Percentiles rank a stretch among this genome's conserved stretches.
Conservation (phyloP, 2,113 vertebrate genomes). For the Odontophorus gujanensis region DNA sequence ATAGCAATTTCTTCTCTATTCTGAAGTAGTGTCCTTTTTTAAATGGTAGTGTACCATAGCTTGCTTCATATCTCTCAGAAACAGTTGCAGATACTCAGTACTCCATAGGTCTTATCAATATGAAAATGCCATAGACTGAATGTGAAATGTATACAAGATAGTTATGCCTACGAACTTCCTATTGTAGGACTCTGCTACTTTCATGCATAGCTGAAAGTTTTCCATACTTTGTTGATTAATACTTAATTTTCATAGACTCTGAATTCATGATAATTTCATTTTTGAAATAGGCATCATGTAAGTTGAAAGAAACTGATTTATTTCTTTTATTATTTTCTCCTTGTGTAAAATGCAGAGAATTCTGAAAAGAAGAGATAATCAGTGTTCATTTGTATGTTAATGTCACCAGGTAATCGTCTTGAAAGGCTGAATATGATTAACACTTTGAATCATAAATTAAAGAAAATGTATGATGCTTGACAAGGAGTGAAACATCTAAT, state of each 20-base stretch:
- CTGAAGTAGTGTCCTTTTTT: background rate
- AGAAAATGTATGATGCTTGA: conserved; percentile 47
- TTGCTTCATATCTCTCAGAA: background rate
- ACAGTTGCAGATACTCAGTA: background rate
- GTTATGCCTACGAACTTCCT: background rate
- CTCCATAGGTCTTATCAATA: background rate
- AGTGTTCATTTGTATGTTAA: conserved; percentile 73
- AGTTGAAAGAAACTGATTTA: conserved; percentile 60
- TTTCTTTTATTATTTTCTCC: conserved; percentile 53
- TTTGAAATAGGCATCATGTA: background rate
- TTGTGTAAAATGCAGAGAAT: conserved; percentile 27
- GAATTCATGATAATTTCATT: conserved; percentile 31
- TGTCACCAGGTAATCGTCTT: conserved; percentile 62
- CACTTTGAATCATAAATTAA: conserved; percentile 62
- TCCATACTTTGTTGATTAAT: conserved; percentile 53
- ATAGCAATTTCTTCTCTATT: background rate
- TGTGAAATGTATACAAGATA: background rate
- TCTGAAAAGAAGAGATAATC: conserved; percentile 54
- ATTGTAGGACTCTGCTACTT: background rate
- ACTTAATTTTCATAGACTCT: conserved; percentile 56
- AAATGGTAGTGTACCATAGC: background rate
- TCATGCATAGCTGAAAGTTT: conserved; percentile 32
- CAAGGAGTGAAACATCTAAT: conserved; percentile 48
- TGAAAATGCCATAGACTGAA: background rate
- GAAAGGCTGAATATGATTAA: conserved; percentile 67